phyloP scores from a whole-genome alignment of 2,888 invertebrate species.

The Callyntrura guangdongensis region DNA sequence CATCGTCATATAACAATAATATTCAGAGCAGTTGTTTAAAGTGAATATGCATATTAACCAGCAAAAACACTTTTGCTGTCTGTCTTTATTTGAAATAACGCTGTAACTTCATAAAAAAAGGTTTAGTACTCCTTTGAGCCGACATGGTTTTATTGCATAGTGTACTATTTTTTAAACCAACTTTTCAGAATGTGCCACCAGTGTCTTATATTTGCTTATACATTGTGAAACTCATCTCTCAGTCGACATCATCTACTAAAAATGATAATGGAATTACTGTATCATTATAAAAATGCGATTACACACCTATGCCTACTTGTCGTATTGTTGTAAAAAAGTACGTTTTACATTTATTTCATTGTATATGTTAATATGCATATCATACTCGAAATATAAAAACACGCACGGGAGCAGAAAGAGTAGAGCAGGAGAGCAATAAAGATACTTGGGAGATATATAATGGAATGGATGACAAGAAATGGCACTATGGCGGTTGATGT shows the following conservation, averaged over 20 bases:
- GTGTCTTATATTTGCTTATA: slow-evolving; percentile 15
- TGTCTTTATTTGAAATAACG: slow-evolving; percentile 4
- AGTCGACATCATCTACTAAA: slow-evolving; percentile 25
- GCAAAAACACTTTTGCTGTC: slow-evolving; percentile 49
- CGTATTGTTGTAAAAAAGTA: too few species aligned
- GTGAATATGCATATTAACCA: neutral
- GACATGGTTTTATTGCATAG: slow-evolving; percentile 20
- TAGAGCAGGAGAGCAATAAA: slow-evolving; percentile 25
- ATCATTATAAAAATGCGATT: slow-evolving; percentile 32
- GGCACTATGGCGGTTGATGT: slow-evolving; percentile 15
- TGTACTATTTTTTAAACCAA: neutral
- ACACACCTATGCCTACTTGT: neutral
- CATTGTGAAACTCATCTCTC: slow-evolving; percentile 55
- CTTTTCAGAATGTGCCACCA: neutral
- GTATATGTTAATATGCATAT: neutral
- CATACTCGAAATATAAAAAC: neutral
- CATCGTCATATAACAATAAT: slow-evolving; percentile 3
- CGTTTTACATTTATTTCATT: neutral
- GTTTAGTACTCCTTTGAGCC: slow-evolving; percentile 36
- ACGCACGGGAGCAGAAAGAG: neutral
- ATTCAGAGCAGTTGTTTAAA: slow-evolving; percentile 3
- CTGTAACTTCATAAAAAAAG: neutral
- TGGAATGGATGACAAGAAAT: slow-evolving; percentile 45
- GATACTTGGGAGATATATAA: neutral
- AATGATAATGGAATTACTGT: slow-evolving; percentile 44